Percentiles rank a stretch among this genome's conserved stretches.
Conservation (phyloP, 2,888 invertebrate species). For the Marronus borbonicus region DNA sequence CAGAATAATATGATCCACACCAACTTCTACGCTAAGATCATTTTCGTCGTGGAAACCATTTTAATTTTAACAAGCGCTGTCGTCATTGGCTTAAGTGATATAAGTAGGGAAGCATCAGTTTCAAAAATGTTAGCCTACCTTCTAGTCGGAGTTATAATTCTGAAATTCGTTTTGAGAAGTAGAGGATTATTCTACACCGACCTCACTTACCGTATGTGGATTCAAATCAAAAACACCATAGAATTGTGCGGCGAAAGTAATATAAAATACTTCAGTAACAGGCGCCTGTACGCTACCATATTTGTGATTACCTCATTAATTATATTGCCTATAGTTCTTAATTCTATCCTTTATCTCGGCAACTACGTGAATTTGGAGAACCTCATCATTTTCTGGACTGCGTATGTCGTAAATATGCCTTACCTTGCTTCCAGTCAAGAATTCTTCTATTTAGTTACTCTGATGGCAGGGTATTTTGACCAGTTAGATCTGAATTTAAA, state of each 20-base stretch:
- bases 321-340: neutral
- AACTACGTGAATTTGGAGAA: neutral
- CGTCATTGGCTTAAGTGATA: neutral
- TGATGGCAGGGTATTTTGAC: neutral
- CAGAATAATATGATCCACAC: slow-evolving; percentile 13
- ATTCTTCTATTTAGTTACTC: neutral
- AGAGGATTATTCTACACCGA: neutral
- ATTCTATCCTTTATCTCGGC: neutral
- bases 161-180: neutral
- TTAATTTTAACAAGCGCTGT: neutral
- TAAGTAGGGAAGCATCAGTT: neutral
- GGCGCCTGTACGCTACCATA: neutral
- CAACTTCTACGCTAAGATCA: neutral
- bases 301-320: neutral
- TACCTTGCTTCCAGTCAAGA: neutral
- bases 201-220: neutral
- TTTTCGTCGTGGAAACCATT: neutral
- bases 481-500: neutral
- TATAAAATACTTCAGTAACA: neutral
- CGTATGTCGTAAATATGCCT: neutral
- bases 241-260: slow-evolving; percentile 4
- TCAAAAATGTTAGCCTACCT: neutral
- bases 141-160: neutral
- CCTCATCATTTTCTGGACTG: neutral
- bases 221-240: neutral